Base-by-base conservation (phyloP, 1,140 invertebrate genomes). In the Drosophila virilis region DNA sequence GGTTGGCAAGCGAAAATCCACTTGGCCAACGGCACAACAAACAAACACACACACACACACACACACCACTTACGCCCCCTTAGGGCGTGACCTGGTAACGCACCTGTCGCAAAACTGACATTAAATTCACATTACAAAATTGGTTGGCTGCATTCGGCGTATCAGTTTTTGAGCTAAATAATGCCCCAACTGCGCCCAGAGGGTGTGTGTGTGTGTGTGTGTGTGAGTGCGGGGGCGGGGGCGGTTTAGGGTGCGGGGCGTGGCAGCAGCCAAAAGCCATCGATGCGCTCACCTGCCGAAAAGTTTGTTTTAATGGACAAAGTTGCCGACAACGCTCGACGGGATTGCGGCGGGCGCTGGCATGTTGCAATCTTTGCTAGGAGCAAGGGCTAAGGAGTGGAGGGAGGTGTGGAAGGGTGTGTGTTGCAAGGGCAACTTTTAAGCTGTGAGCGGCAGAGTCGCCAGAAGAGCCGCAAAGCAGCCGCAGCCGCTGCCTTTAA, bases 91-190 rank as follows among this genome's bases (percentile, higher is more conserved):
- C 51, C 76, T 78, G 75, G 74, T 73, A 77, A 75, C 81, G 82
- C 82, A 86, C 71, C 82, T 86, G 83, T 86, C 83, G 82, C 83
- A 88, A 70, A 86, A 88, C 82, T 88, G 82, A 86, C 82, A 86
- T 86, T 86, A 86, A 86, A 86, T 86, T 86, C 82, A 88, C 82
- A 86, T 86, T 88, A 86, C 76, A 86, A 88, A 86, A 86, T 88
- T 86, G 82, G 82, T 88, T 88, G 75, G 75, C 72, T 86, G 82
- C 78, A 86, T 77, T 86, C 69, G 65, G 83, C 78, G 82, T 82
- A 86, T 86, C 83, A 88, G 83, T 81, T 86, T 83, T 83, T 68
- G 50, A 70, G 58, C 66, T 64, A 75, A 75, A 75, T 75, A 75
- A 75, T 75, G 73, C 57, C 22, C 22, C 22, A 28, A 28, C 22